phyloP scores from a whole-genome alignment of 2,113 vertebrate species.

The Etheostoma spectabile region DNA sequence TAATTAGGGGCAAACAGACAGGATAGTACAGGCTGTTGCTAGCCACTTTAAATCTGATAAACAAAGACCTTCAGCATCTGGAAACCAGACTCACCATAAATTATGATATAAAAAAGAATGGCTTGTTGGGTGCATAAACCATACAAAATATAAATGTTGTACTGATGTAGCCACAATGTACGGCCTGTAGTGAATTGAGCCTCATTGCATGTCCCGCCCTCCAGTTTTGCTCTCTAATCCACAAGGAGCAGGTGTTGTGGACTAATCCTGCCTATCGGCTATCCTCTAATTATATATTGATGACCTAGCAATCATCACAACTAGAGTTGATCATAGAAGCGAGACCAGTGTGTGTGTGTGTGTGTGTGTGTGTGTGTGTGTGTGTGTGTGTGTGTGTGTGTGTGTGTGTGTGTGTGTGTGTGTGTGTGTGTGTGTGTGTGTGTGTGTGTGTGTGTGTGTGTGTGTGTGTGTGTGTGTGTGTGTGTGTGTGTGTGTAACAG shows the following conservation, averaged over 20 bases:
- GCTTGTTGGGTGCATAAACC: slow-evolving; percentile 10
- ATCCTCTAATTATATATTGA: slow-evolving; percentile 77
- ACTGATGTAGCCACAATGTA: neutral
- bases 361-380: no score
- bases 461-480: neutral
- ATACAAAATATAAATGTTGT: neutral
- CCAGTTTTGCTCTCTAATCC: slow-evolving; percentile 70
- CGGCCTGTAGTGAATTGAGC: slow-evolving; percentile 21
- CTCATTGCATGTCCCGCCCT: slow-evolving; percentile 33
- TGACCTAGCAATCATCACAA: slow-evolving; percentile 71
- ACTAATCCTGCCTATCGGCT: slow-evolving; percentile 77
- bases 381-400: neutral
- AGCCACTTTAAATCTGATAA: slow-evolving; percentile 40
- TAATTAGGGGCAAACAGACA: slow-evolving; percentile 40
- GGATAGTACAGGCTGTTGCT: neutral
- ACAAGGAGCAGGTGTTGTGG: slow-evolving; percentile 76
- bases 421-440: neutral
- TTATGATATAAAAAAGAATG: slow-evolving; percentile 7
- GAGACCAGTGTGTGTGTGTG: slow-evolving; percentile 2
- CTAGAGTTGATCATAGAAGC: slow-evolving; percentile 18
- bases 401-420: neutral
- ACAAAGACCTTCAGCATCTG: slow-evolving; percentile 20
- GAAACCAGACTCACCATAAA: slow-evolving; percentile 36
- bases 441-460: neutral
- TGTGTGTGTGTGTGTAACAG: neutral